Base-by-base conservation (phyloP, 2,888 invertebrate species). In the Cordylochernes scorpioides region DNA sequence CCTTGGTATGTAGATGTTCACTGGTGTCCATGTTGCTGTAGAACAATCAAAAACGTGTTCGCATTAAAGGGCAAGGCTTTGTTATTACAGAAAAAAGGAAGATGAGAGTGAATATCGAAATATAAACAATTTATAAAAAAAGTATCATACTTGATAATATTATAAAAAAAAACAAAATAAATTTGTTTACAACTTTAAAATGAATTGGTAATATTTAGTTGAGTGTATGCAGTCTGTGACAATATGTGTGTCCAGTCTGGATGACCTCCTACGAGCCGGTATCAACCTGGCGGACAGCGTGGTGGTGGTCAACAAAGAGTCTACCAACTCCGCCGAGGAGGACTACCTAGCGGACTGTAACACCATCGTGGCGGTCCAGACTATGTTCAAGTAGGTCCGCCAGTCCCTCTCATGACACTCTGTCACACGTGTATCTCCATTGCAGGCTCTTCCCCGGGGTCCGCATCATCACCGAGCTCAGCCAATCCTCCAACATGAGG, bases 361-460 rank as follows among this genome's bases (percentile, higher is more conserved):
- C 57, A 94, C 94, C 10, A 94, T 94, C 45, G 88, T 94, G 15
- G 88, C 88, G 32, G 91, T 91, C 27, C 91, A 94, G 58, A 91
- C 86, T 12, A 91, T 91, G 74, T 91, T 88, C 65, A 84, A 84
- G 86, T 86, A 63, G 66, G 41, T 28, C 13, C 13, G 12, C 14
- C n/a, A n/a, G n/a, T n/a, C n/a, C n/a, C n/a, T n/a, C n/a, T 10
- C n/a, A n/a, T 21, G 4, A 21, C 3, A 10, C 5, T 25, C 3
- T 25, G 3, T 25, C 12, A 4, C n/a, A n/a, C n/a, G n/a, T n/a
- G n/a, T 26, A 16, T 17, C 5, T 12, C 14, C 5, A 12, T 27
- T 32, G 44, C 62, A 88, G 91, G 60, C 80, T 94, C 60, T 94
- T 94, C 60, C 94, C 94, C 25, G 82, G 75, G 47, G 88, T 91